Evolutionary conservation across 2,888 invertebrate species (phyloP).

Genomic region (Dimorphilus gyrociliatus): DNA sequence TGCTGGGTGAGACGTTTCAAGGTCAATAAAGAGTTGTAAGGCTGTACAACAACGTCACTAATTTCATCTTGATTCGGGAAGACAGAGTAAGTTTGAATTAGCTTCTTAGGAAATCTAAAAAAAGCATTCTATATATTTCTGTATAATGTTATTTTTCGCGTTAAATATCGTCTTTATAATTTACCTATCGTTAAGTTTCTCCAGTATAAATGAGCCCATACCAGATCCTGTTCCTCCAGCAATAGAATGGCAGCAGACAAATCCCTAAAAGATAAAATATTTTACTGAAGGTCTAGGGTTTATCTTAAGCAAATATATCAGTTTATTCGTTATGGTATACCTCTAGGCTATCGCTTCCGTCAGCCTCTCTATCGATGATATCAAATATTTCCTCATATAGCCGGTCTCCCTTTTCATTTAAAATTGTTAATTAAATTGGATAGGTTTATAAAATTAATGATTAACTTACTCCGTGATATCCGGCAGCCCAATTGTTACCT

Average conservation of each 20-base stretch:
- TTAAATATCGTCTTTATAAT: too few species aligned
- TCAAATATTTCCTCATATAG: slow-evolving; percentile 91
- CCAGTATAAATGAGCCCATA: slow-evolving; percentile 68
- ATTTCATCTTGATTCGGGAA: slow-evolving; percentile 65
- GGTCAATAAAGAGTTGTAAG: slow-evolving; percentile 61
- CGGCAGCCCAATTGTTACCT: slow-evolving; percentile 98
- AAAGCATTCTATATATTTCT: not conserved
- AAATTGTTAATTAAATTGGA: too few species aligned
- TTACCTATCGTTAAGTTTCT: slow-evolving; percentile 40
- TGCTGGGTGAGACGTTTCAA: slow-evolving; percentile 80
- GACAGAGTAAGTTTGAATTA: slow-evolving; percentile 95
- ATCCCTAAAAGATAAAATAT: slow-evolving; percentile 48
- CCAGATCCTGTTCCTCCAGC: slow-evolving; percentile 98
- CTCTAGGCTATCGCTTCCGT: slow-evolving; percentile 93
- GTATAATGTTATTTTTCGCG: too few species aligned
- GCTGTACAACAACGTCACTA: slow-evolving; percentile 38
- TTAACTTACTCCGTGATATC: slow-evolving; percentile 51
- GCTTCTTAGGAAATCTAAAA: slow-evolving; percentile 76
- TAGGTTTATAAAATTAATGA: slow-evolving; percentile 1
- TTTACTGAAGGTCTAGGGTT: too few species aligned
- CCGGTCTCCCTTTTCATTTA: slow-evolving; percentile 80
- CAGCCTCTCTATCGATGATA: slow-evolving; percentile 93
- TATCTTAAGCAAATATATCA: too few species aligned
- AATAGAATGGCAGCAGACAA: slow-evolving; percentile 94
- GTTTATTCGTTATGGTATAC: slow-evolving; percentile 43